Conservation (phyloP, 1,140 invertebrate species). For the Steinernema feltiae region DNA sequence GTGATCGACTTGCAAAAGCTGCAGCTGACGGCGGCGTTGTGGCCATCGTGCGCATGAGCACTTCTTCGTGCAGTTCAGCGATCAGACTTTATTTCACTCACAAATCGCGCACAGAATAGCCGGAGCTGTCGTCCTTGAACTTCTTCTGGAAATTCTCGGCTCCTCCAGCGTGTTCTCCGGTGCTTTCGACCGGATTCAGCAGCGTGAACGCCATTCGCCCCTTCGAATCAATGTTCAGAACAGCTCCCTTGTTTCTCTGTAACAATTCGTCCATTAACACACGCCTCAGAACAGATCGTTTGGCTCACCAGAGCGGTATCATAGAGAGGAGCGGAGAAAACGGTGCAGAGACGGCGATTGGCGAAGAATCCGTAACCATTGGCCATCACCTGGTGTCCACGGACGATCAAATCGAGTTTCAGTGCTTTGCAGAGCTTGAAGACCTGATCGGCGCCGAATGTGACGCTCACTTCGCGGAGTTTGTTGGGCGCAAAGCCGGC, state of each 20-base stretch:
- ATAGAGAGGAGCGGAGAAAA: conserved; percentile 33
- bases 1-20: too few relatives aligned
- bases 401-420: conserved; percentile 45
- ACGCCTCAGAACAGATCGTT: background rate
- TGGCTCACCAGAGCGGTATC: background rate
- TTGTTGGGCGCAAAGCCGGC: conserved; percentile 63
- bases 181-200: background rate
- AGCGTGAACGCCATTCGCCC: background rate
- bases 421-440: conserved; percentile 33
- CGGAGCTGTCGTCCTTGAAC: background rate
- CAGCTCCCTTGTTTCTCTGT: background rate
- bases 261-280: background rate
- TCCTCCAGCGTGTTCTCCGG: background rate
- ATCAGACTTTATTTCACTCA: too few relatives aligned
- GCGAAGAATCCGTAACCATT: conserved; percentile 64
- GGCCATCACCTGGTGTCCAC: conserved; percentile 61
- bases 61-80: too few relatives aligned
- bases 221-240: background rate
- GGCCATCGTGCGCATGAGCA: too few relatives aligned
- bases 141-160: background rate
- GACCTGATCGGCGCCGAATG: conserved; percentile 44
- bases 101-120: background rate
- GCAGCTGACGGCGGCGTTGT: too few relatives aligned
- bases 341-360: conserved; percentile 27
- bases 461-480: conserved; percentile 63